phyloP scores from a whole-genome alignment of 2,888 invertebrate genomes.

The Caradrina kadenii region DNA sequence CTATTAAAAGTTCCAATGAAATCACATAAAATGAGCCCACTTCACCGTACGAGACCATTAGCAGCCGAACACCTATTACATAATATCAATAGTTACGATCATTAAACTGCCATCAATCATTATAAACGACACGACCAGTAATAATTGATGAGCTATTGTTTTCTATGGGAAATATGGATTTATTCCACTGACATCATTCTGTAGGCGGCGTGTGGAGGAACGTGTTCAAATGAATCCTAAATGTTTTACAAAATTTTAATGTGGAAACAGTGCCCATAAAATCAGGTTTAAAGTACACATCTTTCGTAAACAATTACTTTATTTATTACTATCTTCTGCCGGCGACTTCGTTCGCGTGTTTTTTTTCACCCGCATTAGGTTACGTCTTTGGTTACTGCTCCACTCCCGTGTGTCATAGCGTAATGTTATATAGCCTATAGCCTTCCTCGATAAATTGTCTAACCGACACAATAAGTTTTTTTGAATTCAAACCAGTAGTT shows the following conservation, averaged over 20 bases:
- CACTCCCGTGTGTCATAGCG: too few species aligned
- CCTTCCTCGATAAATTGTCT: too few species aligned
- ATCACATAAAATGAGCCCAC: background rate
- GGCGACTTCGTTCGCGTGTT: too few species aligned
- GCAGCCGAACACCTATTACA: background rate
- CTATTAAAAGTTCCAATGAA: background rate
- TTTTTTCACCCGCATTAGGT: too few species aligned
- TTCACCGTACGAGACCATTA: constrained; percentile 7
- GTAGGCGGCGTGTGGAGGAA: constrained; percentile 1
- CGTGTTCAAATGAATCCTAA: constrained; percentile 29
- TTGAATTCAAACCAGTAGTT: too few species aligned
- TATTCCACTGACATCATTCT: constrained; percentile 16
- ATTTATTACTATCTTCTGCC: too few species aligned
- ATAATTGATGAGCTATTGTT: constrained; percentile 50
- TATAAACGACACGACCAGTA: background rate
- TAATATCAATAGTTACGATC: constrained; percentile 1
- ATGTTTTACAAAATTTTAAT: constrained; percentile 29
- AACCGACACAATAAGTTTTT: too few species aligned
- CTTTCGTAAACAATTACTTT: too few species aligned
- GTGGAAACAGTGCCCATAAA: background rate
- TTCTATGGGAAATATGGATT: constrained; percentile 35
- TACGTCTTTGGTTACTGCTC: too few species aligned
- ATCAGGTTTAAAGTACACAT: too few species aligned
- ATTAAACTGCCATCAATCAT: constrained; percentile 39
- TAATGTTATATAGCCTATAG: too few species aligned